Evolutionary conservation across 2,113 vertebrate species (phyloP).

Genomic region (Dipodomys ordii): DNA sequence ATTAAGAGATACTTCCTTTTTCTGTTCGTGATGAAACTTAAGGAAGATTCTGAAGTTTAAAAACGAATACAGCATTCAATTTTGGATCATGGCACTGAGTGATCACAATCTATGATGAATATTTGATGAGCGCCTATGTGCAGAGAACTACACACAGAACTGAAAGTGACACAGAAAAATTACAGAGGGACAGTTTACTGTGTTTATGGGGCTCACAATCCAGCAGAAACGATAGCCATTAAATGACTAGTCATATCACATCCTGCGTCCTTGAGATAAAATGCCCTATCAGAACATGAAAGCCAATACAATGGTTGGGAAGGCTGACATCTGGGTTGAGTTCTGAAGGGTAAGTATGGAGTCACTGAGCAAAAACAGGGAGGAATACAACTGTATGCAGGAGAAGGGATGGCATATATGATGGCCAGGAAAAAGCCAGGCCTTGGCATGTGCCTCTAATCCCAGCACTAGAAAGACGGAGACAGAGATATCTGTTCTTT

Average conservation of each 20-base stretch:
- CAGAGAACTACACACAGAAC: not conserved
- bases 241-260: not conserved
- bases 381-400: not conserved
- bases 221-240: not conserved
- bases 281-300: not conserved
- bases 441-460: no score
- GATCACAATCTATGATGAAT: not conserved
- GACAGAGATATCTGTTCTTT: not conserved
- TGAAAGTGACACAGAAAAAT: slow-evolving; percentile 42
- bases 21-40: not conserved
- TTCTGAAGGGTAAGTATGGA: not conserved
- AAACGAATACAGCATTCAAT: not conserved
- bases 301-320: not conserved
- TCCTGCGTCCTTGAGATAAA: not conserved
- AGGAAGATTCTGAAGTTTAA: slow-evolving; percentile 17
- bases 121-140: not conserved
- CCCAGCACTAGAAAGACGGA: not conserved
- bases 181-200: not conserved
- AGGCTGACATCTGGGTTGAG: not conserved
- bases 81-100: not conserved
- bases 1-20: slow-evolving; percentile 66
- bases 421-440: not conserved
- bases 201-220: not conserved
- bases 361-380: not conserved
- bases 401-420: not conserved